Conservation (phyloP, 2,113 vertebrate species). For the Trinectes maculatus region DNA sequence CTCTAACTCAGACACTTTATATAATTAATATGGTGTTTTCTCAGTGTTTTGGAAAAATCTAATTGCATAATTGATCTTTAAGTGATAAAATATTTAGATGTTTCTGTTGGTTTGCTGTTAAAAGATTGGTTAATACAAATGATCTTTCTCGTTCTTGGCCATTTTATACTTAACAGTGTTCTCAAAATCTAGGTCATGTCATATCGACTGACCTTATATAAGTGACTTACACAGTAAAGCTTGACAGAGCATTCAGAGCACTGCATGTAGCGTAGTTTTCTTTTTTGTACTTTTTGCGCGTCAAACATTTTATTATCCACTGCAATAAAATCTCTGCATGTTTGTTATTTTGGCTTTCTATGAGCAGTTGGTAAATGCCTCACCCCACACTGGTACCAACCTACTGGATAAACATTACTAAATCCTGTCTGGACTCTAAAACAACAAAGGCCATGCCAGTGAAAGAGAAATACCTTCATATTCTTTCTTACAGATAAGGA, state of each 20-base stretch:
- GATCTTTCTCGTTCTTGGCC: neutral
- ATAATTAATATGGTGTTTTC: neutral
- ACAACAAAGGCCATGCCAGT: neutral
- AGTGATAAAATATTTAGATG: neutral
- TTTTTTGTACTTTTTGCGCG: neutral
- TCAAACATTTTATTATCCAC: neutral
- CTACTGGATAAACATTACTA: neutral
- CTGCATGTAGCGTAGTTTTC: neutral
- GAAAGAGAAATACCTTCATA: neutral
- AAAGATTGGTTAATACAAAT: neutral
- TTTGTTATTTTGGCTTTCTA: neutral
- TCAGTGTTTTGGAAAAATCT: too few relatives aligned
- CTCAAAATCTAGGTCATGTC: constrained; percentile 11
- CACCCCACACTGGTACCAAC: constrained; percentile 3
- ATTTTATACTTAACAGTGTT: neutral
- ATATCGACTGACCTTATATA: constrained; percentile 29
- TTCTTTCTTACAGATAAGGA: neutral
- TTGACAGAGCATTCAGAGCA: constrained; percentile 19
- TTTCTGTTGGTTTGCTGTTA: neutral
- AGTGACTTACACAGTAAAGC: constrained; percentile 2
- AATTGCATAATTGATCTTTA: neutral
- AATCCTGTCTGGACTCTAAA: neutral
- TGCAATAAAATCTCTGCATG: too few relatives aligned
- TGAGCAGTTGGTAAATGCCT: neutral
- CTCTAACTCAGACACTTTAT: neutral